phyloP scores from a whole-genome alignment of 2,888 invertebrate genomes.

The Amblyjoppa fuscipennis region DNA sequence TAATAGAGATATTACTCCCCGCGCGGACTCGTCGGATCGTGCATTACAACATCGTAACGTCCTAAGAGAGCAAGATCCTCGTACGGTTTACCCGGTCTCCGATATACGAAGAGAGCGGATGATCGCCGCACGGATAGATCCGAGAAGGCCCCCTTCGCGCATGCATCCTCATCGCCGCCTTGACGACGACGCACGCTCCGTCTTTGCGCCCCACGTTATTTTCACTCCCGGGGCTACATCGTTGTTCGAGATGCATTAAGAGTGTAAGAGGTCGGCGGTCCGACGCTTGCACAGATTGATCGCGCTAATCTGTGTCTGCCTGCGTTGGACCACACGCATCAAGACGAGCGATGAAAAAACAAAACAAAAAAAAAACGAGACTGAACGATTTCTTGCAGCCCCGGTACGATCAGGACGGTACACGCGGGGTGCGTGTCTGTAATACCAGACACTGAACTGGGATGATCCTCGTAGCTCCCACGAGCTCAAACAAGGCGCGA shows the following conservation, averaged over 20 bases:
- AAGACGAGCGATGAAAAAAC: conserved; percentile 46
- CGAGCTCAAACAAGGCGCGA: background rate
- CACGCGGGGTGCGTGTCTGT: background rate
- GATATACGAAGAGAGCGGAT: conserved; percentile 41
- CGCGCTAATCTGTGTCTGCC: conserved; percentile 78
- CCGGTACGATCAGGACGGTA: background rate
- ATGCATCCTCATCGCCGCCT: conserved; percentile 43
- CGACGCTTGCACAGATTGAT: conserved; percentile 76
- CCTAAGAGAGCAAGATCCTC: conserved; percentile 68
- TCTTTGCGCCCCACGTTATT: conserved; percentile 16
- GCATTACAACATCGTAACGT: conserved; percentile 80
- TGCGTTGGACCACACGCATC: conserved; percentile 74
- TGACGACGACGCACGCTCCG: conserved; percentile 39
- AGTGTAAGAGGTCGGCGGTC: conserved; percentile 37
- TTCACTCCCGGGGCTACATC: conserved; percentile 54
- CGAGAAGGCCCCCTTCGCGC: conserved; percentile 51
- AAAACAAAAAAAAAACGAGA: background rate
- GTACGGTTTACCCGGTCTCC: conserved; percentile 40
- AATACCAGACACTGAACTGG: background rate
- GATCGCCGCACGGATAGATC: conserved; percentile 66
- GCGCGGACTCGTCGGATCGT: conserved; percentile 68
- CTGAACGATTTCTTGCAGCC: background rate
- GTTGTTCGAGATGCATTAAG: conserved; percentile 65
- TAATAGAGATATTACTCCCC: conserved; percentile 83
- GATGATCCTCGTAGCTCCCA: background rate